Percentiles rank a stretch among this genome's conserved stretches.
Evolutionary conservation across 2,797 vertebrate species (phyloP).

Genomic region (Propithecus deckenii): DNA sequence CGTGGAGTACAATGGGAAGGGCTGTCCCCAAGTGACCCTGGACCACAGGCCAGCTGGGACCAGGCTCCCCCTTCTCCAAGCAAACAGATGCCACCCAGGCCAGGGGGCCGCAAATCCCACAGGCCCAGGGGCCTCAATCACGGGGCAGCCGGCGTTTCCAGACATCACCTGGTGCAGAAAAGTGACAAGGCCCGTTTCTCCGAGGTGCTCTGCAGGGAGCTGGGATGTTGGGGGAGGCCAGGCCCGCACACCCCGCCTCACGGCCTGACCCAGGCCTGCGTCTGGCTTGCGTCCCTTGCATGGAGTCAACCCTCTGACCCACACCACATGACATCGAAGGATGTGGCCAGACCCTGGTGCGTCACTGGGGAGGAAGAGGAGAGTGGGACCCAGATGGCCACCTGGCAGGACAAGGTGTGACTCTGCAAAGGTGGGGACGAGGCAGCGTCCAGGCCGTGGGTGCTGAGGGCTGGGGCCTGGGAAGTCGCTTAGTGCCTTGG

Average conservation of each 20-base stretch:
- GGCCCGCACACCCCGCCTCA: not conserved
- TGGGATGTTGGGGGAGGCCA: not conserved
- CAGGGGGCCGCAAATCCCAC: no score
- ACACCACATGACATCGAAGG: accelerated
- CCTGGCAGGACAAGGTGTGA: not conserved
- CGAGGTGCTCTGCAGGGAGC: accelerated
- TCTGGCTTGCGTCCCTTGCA: accelerated
- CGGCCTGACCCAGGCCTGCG: not conserved
- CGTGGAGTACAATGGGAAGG: accelerated
- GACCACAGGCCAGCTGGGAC: not conserved
- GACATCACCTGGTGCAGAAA: not conserved
- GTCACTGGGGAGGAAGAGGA: no score
- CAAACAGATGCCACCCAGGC: not conserved
- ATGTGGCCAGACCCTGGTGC: not conserved
- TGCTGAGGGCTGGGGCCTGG: not conserved
- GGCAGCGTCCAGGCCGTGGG: not conserved
- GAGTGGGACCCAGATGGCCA: no score
- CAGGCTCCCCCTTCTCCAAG: not conserved
- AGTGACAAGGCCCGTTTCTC: accelerated
- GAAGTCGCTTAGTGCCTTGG: accelerated
- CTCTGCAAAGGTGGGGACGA: not conserved
- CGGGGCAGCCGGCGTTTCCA: not conserved
- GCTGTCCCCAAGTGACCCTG: not conserved
- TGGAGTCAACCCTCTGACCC: not conserved
- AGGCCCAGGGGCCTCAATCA: accelerated